Evolutionary conservation across 1,140 invertebrate genomes (phyloP).

Genomic region (Drosophila ercepeae): DNA sequence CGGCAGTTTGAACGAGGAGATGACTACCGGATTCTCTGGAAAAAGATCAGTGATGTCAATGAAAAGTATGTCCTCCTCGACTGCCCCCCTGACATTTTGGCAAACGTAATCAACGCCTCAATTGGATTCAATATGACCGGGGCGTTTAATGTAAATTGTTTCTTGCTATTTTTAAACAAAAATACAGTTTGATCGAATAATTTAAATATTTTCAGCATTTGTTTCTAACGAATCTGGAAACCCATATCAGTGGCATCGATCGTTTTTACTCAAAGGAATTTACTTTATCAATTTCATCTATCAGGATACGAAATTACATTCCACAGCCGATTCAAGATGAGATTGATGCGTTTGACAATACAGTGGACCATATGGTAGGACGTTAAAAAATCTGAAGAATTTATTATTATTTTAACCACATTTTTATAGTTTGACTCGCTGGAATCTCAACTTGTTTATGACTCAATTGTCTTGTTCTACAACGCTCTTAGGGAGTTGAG

Average conservation of each 20-base stretch:
- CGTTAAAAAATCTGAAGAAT: no score
- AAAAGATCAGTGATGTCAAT: constrained; percentile 87
- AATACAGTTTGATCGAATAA: neutral
- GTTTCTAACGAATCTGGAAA: constrained; percentile 74
- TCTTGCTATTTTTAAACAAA: no score
- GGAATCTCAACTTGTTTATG: constrained; percentile 86
- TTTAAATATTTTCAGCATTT: constrained; percentile 41
- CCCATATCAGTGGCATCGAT: constrained; percentile 57
- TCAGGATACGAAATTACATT: constrained; percentile 62
- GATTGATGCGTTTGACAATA: constrained; percentile 60
- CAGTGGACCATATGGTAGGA: constrained; percentile 41
- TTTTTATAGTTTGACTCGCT: constrained; percentile 46
- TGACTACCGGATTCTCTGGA: constrained; percentile 86
- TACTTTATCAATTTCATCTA: constrained; percentile 48
- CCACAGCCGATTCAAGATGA: constrained; percentile 68
- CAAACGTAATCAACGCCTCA: constrained; percentile 83
- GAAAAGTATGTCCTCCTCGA: constrained; percentile 90
- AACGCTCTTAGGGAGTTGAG: constrained; percentile 84
- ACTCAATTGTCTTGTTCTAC: constrained; percentile 88
- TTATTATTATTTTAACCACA: neutral
- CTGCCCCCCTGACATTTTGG: constrained; percentile 86
- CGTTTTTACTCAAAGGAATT: constrained; percentile 66
- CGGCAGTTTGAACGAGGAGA: constrained; percentile 85
- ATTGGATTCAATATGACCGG: constrained; percentile 74
- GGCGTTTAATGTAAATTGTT: constrained; percentile 73